phyloP scores from a whole-genome alignment of 2,888 invertebrate genomes.

The Acanthoscelides obtectus region DNA sequence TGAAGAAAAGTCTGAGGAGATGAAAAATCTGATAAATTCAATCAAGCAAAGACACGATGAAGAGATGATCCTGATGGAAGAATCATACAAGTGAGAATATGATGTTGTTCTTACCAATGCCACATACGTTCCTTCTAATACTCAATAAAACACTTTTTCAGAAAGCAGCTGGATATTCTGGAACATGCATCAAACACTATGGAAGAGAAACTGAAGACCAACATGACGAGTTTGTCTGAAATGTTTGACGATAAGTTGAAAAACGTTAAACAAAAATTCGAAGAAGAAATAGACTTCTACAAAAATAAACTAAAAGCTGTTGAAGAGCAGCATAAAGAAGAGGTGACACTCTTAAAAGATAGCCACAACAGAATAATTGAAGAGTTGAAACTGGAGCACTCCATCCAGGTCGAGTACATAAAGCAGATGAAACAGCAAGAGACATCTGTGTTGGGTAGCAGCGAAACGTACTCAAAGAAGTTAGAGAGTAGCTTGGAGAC shows the following conservation, averaged over 20 bases:
- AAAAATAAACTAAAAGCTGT: slow-evolving; percentile 38
- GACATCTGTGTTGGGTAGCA: slow-evolving; percentile 50
- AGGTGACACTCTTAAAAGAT: slow-evolving; percentile 50
- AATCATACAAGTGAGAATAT: slow-evolving; percentile 54
- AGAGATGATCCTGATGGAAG: slow-evolving; percentile 59
- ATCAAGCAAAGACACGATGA: slow-evolving; percentile 56
- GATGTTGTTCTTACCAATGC: too few species aligned
- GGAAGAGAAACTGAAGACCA: slow-evolving; percentile 58
- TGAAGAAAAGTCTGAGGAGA: slow-evolving; percentile 32
- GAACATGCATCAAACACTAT: slow-evolving; percentile 54
- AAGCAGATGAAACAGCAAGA: slow-evolving; percentile 55
- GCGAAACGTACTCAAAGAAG: slow-evolving; percentile 51
- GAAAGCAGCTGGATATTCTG: slow-evolving; percentile 56
- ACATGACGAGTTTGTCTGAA: slow-evolving; percentile 51
- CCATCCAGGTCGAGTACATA: slow-evolving; percentile 55
- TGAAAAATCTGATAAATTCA: slow-evolving; percentile 48
- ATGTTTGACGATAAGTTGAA: slow-evolving; percentile 52
- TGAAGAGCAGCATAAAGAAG: slow-evolving; percentile 34
- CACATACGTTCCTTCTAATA: too few species aligned
- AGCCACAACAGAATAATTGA: slow-evolving; percentile 51
- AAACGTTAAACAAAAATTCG: slow-evolving; percentile 31
- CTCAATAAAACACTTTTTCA: slow-evolving; percentile 33
- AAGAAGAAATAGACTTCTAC: slow-evolving; percentile 35
- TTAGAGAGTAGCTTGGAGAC: slow-evolving; percentile 50
- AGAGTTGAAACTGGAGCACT: slow-evolving; percentile 51